Percentiles rank a stretch among this genome's conserved stretches.
phyloP scores from a whole-genome alignment of 2,888 invertebrate species.

The Sympetrum striolatum region DNA sequence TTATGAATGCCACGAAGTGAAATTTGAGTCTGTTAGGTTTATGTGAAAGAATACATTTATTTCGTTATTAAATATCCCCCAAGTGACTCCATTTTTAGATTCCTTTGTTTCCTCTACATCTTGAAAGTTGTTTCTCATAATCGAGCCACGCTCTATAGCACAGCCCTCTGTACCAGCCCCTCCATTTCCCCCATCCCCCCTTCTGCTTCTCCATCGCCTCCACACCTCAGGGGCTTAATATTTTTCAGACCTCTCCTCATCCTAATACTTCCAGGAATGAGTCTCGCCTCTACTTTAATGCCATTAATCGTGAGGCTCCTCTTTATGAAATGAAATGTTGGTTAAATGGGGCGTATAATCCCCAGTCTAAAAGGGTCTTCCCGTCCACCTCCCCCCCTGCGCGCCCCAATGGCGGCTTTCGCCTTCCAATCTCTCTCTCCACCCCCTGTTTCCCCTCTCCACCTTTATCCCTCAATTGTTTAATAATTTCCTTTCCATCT shows the following conservation, averaged over 20 bases:
- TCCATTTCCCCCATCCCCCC: background rate
- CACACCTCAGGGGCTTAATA: slow-evolving; percentile 20
- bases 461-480: background rate
- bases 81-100: too few relatives aligned
- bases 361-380: slow-evolving; percentile 25
- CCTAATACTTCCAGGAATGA: slow-evolving; percentile 40
- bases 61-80: too few relatives aligned
- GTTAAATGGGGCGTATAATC: slow-evolving; percentile 42
- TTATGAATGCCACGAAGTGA: too few relatives aligned
- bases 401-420: background rate
- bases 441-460: background rate
- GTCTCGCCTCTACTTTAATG: slow-evolving; percentile 39
- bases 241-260: slow-evolving; percentile 40
- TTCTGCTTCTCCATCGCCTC: background rate
- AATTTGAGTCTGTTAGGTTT: too few relatives aligned
- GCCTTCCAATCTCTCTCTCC: background rate
- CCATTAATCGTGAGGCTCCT: slow-evolving; percentile 41
- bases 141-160: background rate
- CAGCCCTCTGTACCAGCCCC: background rate
- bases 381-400: background rate
- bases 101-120: background rate
- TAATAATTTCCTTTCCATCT: background rate
- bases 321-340: slow-evolving; percentile 44
- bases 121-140: background rate
- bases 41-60: too few relatives aligned